Conservation (phyloP, 2,888 invertebrate species). For the Diarsia mendica region DNA sequence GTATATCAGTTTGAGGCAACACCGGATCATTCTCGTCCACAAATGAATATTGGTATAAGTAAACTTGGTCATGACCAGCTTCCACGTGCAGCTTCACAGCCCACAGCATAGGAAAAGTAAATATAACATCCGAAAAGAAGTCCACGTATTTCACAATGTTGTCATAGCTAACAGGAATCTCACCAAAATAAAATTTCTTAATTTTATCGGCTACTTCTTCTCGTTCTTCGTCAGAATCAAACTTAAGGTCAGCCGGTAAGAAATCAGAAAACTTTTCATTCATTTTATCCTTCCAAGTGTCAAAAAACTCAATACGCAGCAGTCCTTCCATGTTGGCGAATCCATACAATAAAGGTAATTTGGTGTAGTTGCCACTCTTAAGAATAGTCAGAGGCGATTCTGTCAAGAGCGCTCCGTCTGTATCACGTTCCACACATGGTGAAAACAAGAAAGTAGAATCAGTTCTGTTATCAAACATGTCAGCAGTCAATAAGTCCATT, state of each 20-base stretch:
- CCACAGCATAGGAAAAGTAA: conserved; percentile 69
- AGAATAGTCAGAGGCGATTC: conserved; percentile 73
- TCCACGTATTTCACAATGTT: conserved; percentile 71
- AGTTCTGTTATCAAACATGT: conserved; percentile 52
- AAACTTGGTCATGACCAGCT: conserved; percentile 74
- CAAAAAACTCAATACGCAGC: conserved; percentile 66
- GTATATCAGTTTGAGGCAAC: conserved; percentile 66
- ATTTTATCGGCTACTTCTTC: conserved; percentile 68
- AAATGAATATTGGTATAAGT: conserved; percentile 77
- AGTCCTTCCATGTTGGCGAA: conserved; percentile 73
- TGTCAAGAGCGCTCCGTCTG: conserved; percentile 68
- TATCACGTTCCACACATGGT: conserved; percentile 63
- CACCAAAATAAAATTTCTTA: conserved; percentile 75
- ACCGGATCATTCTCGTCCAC: conserved; percentile 65
- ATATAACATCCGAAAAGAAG: conserved; percentile 79
- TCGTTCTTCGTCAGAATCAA: conserved; percentile 70
- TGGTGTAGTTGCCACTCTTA: conserved; percentile 65
- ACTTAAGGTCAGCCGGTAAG: conserved; percentile 75
- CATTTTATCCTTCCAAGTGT: conserved; percentile 72
- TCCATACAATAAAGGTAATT: conserved; percentile 69
- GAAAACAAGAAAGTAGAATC: conserved; percentile 65
- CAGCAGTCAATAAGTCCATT: conserved; percentile 51
- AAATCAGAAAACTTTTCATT: conserved; percentile 62
- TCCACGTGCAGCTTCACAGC: conserved; percentile 69
- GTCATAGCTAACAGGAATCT: conserved; percentile 65